A percentile compares a stretch with the other conserved stretches of the same genome.
Evolutionary conservation across 2,797 vertebrate species (phyloP).

Genomic region (Tragopan temminckii): DNA sequence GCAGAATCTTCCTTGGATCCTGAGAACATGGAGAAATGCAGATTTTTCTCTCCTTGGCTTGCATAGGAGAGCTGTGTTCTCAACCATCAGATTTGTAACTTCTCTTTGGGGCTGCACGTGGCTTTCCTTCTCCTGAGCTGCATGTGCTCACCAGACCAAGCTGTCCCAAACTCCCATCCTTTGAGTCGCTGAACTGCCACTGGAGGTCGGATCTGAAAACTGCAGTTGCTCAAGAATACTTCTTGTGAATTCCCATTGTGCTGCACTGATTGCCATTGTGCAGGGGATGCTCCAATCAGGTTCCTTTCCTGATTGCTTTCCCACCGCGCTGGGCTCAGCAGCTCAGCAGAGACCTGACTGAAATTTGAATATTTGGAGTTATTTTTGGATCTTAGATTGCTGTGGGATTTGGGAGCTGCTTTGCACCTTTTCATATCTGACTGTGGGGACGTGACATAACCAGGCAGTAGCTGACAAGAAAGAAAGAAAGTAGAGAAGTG

Average conservation of each 20-base stretch:
- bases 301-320: conserved; percentile 39
- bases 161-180: background rate
- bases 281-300: conserved; percentile 32
- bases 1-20: background rate
- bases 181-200: background rate
- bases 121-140: background rate
- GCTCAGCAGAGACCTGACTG: conserved; percentile 1
- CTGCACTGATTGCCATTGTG: conserved; percentile 52
- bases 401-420: background rate
- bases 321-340: background rate
- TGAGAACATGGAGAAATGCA: fast-evolving
- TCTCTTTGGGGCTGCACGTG: fast-evolving
- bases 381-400: conserved; percentile 11
- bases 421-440: background rate
- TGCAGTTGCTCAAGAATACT: background rate
- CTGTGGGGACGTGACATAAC: background rate
- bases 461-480: background rate
- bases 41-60: background rate
- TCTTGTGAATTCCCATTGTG: background rate
- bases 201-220: background rate
- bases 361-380: conserved; percentile 18
- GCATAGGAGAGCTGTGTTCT: background rate
- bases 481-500: background rate
- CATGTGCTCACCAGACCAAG: background rate
- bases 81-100: background rate